Conservation (phyloP, 2,888 invertebrate species). For the Boloria euphrosyne region DNA sequence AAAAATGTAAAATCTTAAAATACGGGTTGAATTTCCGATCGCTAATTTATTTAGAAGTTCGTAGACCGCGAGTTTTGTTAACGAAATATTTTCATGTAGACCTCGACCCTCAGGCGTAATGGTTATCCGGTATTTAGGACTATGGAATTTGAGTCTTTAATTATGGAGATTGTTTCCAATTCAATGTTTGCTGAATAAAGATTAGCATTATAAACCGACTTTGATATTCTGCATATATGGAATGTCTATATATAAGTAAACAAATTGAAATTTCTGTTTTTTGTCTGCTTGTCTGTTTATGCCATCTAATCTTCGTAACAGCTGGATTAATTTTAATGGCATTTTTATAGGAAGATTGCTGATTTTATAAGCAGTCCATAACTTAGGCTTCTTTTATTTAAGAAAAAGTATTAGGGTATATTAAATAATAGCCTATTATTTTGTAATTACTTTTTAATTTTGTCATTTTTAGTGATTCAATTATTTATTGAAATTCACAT, state of each 20-base stretch:
- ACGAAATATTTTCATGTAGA: slow-evolving; percentile 3
- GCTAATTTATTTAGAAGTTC: slow-evolving; percentile 3
- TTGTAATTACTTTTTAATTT: no score
- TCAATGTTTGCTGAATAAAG: slow-evolving; percentile 11
- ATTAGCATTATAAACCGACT: background rate
- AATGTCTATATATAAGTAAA: background rate
- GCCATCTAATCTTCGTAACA: no score
- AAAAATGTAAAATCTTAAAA: background rate
- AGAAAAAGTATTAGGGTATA: no score
- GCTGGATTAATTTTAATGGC: no score
- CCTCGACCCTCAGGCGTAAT: slow-evolving; percentile 4
- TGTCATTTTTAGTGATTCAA: no score
- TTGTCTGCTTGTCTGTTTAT: no score
- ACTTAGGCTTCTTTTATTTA: no score
- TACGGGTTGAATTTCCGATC: background rate
- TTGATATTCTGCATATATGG: background rate
- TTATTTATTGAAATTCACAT: no score
- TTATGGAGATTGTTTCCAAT: slow-evolving; percentile 14
- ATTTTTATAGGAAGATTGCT: no score
- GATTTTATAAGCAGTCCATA: no score
- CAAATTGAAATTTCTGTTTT: no score
- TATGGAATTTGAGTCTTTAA: slow-evolving; percentile 5
- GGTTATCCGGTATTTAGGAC: slow-evolving; percentile 6
- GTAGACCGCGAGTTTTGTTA: background rate
- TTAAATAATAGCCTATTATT: no score